Evolutionary conservation across 2,888 invertebrate species (phyloP).

Genomic region (Rhagophthalmus giganteus): DNA sequence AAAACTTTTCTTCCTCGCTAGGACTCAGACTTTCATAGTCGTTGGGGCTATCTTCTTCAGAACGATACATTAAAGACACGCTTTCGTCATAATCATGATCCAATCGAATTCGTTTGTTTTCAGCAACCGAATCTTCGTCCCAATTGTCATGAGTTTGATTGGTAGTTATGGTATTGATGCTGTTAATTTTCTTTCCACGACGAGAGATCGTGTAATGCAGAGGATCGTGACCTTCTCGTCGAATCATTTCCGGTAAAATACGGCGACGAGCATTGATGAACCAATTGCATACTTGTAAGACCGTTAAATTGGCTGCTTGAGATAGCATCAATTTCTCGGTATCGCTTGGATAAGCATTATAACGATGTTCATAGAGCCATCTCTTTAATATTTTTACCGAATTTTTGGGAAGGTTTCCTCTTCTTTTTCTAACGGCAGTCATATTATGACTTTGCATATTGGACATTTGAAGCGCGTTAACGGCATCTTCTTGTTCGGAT

Average conservation of each 20-base stretch:
- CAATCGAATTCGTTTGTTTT: slow-evolving; percentile 51
- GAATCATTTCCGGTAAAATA: slow-evolving; percentile 91
- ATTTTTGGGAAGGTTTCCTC: slow-evolving; percentile 90
- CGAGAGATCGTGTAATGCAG: slow-evolving; percentile 90
- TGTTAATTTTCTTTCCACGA: slow-evolving; percentile 70
- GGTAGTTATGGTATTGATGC: slow-evolving; percentile 53
- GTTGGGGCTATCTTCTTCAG: slow-evolving; percentile 68
- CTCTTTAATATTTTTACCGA: slow-evolving; percentile 89
- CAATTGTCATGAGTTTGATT: slow-evolving; percentile 36
- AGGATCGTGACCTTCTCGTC: slow-evolving; percentile 89
- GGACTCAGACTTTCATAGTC: slow-evolving; percentile 76
- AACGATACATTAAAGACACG: slow-evolving; percentile 62
- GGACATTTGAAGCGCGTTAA: slow-evolving; percentile 44
- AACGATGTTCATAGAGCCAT: slow-evolving; percentile 92
- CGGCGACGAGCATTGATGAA: slow-evolving; percentile 92
- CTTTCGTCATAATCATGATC: slow-evolving; percentile 64
- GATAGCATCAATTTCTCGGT: slow-evolving; percentile 86
- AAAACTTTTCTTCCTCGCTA: slow-evolving; percentile 76
- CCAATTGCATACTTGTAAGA: slow-evolving; percentile 94
- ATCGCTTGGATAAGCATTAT: slow-evolving; percentile 94
- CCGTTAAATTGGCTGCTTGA: slow-evolving; percentile 79
- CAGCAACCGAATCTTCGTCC: slow-evolving; percentile 38
- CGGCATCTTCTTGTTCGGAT: slow-evolving; percentile 47
- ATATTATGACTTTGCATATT: slow-evolving; percentile 28
- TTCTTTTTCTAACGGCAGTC: slow-evolving; percentile 71